Base-by-base conservation (phyloP, 2,797 vertebrate genomes). In the Craterocephalus amniculus region DNA sequence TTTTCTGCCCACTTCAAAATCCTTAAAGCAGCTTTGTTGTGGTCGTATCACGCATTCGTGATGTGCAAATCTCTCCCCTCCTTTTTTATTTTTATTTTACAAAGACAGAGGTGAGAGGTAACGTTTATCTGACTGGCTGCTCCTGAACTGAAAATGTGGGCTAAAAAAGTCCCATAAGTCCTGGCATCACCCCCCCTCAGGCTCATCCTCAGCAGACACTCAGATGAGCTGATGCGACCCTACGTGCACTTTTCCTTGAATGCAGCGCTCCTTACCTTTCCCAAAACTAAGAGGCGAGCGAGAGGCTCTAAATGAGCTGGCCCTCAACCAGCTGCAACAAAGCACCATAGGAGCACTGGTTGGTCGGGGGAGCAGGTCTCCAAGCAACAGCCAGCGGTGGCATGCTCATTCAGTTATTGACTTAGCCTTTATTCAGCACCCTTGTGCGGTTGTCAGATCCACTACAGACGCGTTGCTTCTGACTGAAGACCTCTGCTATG, bases 401-500 rank as follows among this genome's bases (percentile, higher is more conserved):
- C 89, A 90, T 84, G 80, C 83, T 83, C 84, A 88, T 87, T 76
- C 81, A 67, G 26, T 89, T 80, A 63, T 83, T 92, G 88, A 87
- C 90, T 86, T 80, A 78, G 55, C 74, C 43, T 90, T 75, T 45
- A 62, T 81, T 70, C 78, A 51, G 71, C 83, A 77, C 56, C n/a
- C 70, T 79, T 90, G 80, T 84, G 36, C 35, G 76, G 81, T 65
- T 83, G 83, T 89, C 81, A 84, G 81, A 82, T 70, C 74, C 65
- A 70, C 68, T 64, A 63, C 68, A 87, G 65, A 70, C 75, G 73
- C 59, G 29, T 22, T 8, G 18, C 63, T 61, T 11, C 71, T 43
- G 72, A 83, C 74, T 40, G 58, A 60, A 63, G 72, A 83, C 70
- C 75, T 78, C 73, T 67, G 73, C 79, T 63, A 14, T 51, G 76